These are phyloP conservation scores for Stichopus chloronotus DNA, from an alignment of 35 echinoderm and acorn worm species.

Conservation along the genomic window DNA sequence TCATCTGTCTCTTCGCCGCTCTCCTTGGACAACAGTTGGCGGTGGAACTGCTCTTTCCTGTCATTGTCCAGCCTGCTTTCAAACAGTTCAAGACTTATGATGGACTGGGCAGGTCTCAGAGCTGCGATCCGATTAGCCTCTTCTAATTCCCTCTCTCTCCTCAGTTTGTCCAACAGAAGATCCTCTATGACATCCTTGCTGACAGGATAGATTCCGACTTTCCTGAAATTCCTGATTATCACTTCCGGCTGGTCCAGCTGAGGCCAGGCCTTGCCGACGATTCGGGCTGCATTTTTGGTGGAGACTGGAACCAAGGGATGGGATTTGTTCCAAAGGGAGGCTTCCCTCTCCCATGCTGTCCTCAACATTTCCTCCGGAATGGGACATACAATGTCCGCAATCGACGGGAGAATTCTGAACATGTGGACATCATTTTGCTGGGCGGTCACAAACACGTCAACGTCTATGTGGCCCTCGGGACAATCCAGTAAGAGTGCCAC, in stretches of 20 bases:
- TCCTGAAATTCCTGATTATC: conserved; percentile 40
- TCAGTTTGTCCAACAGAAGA: background rate
- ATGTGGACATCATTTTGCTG: conserved; percentile 66
- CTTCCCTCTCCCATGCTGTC: conserved; percentile 37
- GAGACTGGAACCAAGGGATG: conserved; percentile 50
- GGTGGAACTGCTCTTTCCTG: conserved; percentile 42
- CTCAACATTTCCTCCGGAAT: conserved; percentile 29
- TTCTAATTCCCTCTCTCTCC: conserved; percentile 20
- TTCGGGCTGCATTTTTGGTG: conserved; percentile 51
- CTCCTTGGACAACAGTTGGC: conserved; percentile 35
- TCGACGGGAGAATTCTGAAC: conserved; percentile 50
- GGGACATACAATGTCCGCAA: conserved; percentile 43
- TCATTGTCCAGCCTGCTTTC: conserved; percentile 39
- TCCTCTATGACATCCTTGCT: conserved; percentile 49
- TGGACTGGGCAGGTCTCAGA: conserved; percentile 28
- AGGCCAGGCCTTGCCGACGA: conserved; percentile 56
- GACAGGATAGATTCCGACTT: conserved; percentile 58
- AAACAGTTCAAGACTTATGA: conserved; percentile 30
- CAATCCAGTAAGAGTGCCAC: conserved; percentile 56
- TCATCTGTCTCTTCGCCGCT: background rate
- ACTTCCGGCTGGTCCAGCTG: conserved; percentile 45
- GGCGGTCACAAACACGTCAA: conserved; percentile 63
- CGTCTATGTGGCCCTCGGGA: conserved; percentile 53
- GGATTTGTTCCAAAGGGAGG: conserved; percentile 18
- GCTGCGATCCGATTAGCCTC: background rate